Percentiles rank a stretch among this genome's conserved stretches.
Conservation (phyloP, 2,888 invertebrate species). For the Hesperia comma region DNA sequence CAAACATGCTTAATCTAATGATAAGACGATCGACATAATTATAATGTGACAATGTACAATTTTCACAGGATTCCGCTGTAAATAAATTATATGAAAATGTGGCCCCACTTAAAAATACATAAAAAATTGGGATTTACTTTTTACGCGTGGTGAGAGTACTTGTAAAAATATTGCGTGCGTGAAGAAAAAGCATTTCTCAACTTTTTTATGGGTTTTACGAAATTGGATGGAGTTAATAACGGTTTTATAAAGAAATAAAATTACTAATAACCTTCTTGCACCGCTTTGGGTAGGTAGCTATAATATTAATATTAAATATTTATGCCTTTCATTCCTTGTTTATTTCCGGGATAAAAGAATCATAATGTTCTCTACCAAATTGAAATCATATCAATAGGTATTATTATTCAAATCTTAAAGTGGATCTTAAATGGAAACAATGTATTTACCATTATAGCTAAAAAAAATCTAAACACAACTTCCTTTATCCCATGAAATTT, state of each 20-base stretch:
- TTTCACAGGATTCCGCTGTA: not conserved
- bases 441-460: too few species aligned
- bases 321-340: too few species aligned
- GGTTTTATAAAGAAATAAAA: constrained; percentile 9
- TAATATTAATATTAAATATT: too few species aligned
- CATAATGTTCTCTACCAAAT: too few species aligned
- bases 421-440: too few species aligned
- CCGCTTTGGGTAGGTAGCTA: too few species aligned
- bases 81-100: constrained; percentile 14
- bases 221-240: constrained; percentile 30
- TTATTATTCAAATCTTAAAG: too few species aligned
- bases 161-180: constrained; percentile 24
- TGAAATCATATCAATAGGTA: too few species aligned
- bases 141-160: constrained; percentile 19
- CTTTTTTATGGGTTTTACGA: constrained; percentile 24
- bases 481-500: not conserved
- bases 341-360: too few species aligned
- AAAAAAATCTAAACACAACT: too few species aligned
- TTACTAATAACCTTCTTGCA: not conserved
- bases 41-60: not conserved
- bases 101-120: constrained; percentile 14
- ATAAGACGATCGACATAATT: not conserved
- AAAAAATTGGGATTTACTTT: constrained; percentile 23
- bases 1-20: too few species aligned
- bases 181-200: constrained; percentile 21